phyloP scores from a whole-genome alignment of 2,797 vertebrate genomes.

The Onychomys torridus region DNA sequence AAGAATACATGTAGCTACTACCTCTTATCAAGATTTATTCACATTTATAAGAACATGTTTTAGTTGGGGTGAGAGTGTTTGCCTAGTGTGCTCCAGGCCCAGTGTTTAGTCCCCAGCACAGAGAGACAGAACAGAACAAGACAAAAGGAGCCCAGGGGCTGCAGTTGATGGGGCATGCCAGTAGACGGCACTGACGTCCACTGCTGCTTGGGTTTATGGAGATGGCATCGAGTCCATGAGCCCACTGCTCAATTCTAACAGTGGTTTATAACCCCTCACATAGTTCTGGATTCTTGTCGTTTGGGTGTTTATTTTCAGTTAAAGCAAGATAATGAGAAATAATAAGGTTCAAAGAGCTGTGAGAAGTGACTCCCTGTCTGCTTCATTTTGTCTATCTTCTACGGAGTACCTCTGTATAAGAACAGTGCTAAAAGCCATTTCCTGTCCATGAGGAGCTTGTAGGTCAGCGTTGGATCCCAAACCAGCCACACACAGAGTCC shows the following conservation, averaged over 20 bases:
- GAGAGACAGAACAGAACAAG: neutral
- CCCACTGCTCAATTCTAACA: neutral
- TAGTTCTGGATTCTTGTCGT: neutral
- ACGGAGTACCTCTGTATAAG: neutral
- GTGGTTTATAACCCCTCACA: neutral
- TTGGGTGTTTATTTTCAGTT: neutral
- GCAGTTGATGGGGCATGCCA: neutral
- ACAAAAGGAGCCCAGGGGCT: neutral
- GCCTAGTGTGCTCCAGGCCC: neutral
- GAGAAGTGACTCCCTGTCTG: neutral
- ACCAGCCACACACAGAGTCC: neutral
- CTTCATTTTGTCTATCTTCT: neutral
- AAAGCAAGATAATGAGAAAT: neutral
- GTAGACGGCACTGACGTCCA: neutral
- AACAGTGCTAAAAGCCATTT: neutral
- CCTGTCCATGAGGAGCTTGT: neutral
- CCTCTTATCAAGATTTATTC: neutral
- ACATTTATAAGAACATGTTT: neutral
- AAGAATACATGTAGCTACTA: neutral
- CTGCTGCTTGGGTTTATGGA: conserved; percentile 8
- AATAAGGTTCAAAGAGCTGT: neutral
- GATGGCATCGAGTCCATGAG: neutral
- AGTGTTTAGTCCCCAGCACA: neutral
- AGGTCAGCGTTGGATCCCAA: neutral
- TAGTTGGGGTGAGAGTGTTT: neutral